Conservation (phyloP, 2,797 vertebrate genomes). For the Coracias cyanogaster region DNA sequence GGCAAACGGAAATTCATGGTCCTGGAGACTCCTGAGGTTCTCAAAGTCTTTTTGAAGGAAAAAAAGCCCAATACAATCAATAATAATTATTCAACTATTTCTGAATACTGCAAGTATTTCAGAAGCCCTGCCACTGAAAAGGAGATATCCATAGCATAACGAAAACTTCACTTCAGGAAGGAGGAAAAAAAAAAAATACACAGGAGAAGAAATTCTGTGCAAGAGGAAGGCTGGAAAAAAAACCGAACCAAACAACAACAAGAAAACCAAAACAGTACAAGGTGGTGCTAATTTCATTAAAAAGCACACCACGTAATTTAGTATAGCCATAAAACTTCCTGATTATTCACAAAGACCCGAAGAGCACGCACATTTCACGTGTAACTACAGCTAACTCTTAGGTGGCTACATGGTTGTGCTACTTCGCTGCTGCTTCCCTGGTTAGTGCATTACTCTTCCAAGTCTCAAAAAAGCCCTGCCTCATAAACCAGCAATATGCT, state of each 20-base stretch:
- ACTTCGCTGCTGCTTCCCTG: background rate
- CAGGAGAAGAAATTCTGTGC: background rate
- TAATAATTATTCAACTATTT: background rate
- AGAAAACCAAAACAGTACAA: background rate
- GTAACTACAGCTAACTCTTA: background rate
- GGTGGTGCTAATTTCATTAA: background rate
- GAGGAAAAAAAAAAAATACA: background rate
- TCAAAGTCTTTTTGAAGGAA: background rate
- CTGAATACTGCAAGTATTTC: background rate
- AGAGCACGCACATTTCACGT: background rate
- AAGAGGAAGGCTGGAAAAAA: background rate
- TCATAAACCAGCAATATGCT: background rate
- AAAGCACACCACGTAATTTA: background rate
- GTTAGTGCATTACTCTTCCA: background rate
- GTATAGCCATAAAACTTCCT: background rate
- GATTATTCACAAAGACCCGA: background rate
- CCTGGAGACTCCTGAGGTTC: background rate
- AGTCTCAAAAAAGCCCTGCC: background rate
- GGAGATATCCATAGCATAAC: background rate
- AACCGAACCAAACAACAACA: background rate
- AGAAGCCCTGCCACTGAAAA: background rate
- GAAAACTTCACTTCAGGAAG: background rate
- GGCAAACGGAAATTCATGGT: background rate
- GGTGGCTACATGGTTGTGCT: accelerated
- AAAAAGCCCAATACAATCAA: accelerated